These are phyloP conservation scores for Eubucco bourcierii DNA, from an alignment of 2,113 vertebrate species.

Conservation along the genomic window DNA sequence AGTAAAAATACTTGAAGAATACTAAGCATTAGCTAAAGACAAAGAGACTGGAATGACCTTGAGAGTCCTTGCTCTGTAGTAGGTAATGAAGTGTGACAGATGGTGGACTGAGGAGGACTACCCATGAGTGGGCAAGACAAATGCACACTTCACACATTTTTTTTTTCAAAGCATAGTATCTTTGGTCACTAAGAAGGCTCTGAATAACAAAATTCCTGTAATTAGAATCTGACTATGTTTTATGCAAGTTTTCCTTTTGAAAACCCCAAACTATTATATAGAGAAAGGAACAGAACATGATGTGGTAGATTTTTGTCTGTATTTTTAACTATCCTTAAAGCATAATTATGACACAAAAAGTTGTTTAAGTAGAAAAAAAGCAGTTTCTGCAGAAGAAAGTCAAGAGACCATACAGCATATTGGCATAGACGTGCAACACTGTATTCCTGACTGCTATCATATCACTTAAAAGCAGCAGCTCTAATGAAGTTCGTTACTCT, in stretches of 20 bases:
- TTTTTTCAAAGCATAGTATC: background rate
- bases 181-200: background rate
- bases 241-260: background rate
- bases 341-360: background rate
- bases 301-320: background rate
- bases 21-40: background rate
- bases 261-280: background rate
- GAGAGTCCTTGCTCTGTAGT: background rate
- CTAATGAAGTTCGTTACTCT: background rate
- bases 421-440: background rate
- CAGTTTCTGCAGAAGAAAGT: background rate
- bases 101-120: background rate
- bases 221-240: background rate
- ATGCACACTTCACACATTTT: background rate
- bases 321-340: background rate
- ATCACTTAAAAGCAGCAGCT: background rate
- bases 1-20: background rate
- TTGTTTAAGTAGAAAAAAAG: background rate
- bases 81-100: background rate
- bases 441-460: background rate
- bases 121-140: background rate
- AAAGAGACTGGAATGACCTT: background rate
- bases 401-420: background rate
- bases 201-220: background rate
- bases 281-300: background rate